Conservation (phyloP, 2,888 invertebrate species). For the Rugalucina vietnamica region DNA sequence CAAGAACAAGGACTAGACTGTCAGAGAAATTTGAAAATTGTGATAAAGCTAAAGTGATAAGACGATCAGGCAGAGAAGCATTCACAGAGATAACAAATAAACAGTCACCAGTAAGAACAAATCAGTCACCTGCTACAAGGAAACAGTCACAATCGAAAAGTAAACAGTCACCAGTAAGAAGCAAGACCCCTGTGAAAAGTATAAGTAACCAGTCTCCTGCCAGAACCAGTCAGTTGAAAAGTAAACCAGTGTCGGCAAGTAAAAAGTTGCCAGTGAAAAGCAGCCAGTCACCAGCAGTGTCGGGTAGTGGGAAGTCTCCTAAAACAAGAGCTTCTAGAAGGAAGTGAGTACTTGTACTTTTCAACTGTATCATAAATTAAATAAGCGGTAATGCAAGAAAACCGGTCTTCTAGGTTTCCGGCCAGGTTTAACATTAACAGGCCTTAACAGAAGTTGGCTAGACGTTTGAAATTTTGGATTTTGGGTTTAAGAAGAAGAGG, state of each 20-base stretch:
- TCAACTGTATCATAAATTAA: background rate
- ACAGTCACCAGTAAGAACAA: background rate
- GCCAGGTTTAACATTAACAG: too few species aligned
- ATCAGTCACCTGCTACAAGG: background rate
- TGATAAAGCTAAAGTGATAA: constrained; percentile 27
- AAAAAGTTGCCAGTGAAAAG: too few species aligned
- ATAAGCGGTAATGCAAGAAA: too few species aligned
- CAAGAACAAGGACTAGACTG: constrained; percentile 51
- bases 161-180: too few species aligned
- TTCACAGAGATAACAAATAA: constrained; percentile 51
- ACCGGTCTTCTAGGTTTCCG: too few species aligned
- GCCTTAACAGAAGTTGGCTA: too few species aligned
- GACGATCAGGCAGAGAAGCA: constrained; percentile 28
- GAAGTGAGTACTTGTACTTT: constrained; percentile 27
- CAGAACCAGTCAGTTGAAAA: too few species aligned
- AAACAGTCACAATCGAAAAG: background rate
- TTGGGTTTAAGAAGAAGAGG: too few species aligned
- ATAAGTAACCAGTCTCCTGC: too few species aligned
- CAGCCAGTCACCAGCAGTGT: background rate
- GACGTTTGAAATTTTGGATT: too few species aligned
- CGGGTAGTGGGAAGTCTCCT: constrained; percentile 8
- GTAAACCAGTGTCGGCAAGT: too few species aligned
- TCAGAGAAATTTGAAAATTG: constrained; percentile 55
- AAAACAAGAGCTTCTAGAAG: constrained; percentile 40
- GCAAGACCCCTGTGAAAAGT: too few species aligned